Percentiles rank a stretch among this genome's conserved stretches.
Conservation (phyloP, 2,888 invertebrate species). For the Nemotelus pantherinus region DNA sequence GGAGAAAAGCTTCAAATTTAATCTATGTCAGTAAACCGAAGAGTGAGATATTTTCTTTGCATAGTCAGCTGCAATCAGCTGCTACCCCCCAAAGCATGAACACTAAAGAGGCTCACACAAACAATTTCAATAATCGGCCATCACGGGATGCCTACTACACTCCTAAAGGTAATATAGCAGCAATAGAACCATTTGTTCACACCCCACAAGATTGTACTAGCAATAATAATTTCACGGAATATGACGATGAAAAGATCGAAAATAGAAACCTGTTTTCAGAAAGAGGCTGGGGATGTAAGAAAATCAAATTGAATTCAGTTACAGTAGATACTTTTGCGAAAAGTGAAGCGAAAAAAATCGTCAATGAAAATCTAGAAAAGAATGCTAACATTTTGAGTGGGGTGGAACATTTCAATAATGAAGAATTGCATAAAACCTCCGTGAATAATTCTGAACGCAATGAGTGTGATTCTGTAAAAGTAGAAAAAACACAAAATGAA, state of each 20-base stretch:
- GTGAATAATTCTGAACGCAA: constrained; percentile 48
- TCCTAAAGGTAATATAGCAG: constrained; percentile 82
- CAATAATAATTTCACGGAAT: constrained; percentile 55
- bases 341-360: neutral
- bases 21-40: constrained; percentile 64
- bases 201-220: constrained; percentile 71
- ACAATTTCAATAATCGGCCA: constrained; percentile 50
- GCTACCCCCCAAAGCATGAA: constrained; percentile 51
- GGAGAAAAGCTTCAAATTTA: constrained; percentile 86
- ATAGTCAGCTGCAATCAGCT: too few relatives aligned
- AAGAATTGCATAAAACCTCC: neutral
- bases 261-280: constrained; percentile 63
- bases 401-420: neutral
- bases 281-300: constrained; percentile 64
- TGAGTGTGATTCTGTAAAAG: constrained; percentile 56
- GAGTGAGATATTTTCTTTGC: constrained; percentile 1
- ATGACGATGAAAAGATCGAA: constrained; percentile 60
- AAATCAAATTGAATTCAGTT: constrained; percentile 58
- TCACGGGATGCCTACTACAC: constrained; percentile 59
- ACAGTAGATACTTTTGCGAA: constrained; percentile 62
- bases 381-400: neutral
- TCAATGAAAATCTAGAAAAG: neutral
- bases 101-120: constrained; percentile 46
- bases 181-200: constrained; percentile 88
- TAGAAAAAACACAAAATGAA: constrained; percentile 54